Evolutionary conservation across 2,888 invertebrate genomes (phyloP).

Genomic region (Escarpia spicata): DNA sequence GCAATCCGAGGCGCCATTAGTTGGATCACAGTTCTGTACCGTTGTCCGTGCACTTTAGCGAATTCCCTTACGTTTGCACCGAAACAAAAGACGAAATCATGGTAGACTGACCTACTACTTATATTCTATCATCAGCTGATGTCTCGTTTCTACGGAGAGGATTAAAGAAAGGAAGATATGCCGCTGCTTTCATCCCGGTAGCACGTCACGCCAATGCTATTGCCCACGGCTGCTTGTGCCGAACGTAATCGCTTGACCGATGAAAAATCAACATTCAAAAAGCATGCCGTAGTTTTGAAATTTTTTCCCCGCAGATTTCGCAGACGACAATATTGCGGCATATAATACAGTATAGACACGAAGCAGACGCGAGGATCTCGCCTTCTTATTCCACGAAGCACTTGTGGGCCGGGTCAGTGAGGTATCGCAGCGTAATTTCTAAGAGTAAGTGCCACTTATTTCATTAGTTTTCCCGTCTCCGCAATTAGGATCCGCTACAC

Average conservation of each 20-base stretch:
- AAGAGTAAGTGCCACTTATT: slow-evolving; percentile 16
- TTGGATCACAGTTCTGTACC: not conserved
- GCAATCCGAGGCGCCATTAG: not conserved
- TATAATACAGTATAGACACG: slow-evolving; percentile 5
- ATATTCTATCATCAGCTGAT: not conserved
- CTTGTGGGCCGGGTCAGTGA: not conserved
- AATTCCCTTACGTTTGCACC: not conserved
- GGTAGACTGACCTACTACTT: not conserved
- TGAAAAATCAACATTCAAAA: slow-evolving; percentile 16
- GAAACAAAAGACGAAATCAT: not conserved
- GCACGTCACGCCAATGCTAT: not conserved
- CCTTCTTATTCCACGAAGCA: not conserved
- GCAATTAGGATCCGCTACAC: not conserved
- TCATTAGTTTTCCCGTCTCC: not conserved
- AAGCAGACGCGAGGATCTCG: not conserved
- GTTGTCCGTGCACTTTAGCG: not conserved
- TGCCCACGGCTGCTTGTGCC: no score
- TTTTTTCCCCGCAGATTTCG: not conserved
- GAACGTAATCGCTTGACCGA: not conserved
- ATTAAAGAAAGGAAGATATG: no score
- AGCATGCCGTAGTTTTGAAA: not conserved
- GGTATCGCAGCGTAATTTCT: not conserved
- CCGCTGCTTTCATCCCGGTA: not conserved
- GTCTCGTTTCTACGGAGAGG: no score
- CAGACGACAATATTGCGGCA: slow-evolving; percentile 5